phyloP scores from a whole-genome alignment of 2,888 invertebrate species.

The Athalia cordata region DNA sequence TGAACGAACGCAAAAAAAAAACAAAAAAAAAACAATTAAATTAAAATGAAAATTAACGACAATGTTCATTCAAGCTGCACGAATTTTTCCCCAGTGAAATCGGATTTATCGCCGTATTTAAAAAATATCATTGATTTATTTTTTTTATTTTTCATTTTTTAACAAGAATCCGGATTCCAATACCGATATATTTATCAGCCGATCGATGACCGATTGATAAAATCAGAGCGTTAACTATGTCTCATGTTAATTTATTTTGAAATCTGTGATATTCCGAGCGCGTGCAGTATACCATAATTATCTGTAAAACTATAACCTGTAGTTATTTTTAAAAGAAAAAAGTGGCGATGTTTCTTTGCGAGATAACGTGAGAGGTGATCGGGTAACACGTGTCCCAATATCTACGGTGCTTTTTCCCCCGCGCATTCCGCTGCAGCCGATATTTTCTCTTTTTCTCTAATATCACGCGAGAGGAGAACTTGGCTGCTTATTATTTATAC shows the following conservation, averaged over 20 bases:
- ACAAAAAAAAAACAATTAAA: no score
- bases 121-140: conserved; percentile 18
- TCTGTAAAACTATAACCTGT: no score
- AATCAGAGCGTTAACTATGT: conserved; percentile 40
- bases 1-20: not conserved
- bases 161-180: not conserved
- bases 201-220: conserved; percentile 39
- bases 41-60: no score
- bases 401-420: not conserved
- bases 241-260: conserved; percentile 32
- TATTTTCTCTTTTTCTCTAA: not conserved
- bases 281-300: no score
- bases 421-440: not conserved
- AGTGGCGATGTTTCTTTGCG: not conserved
- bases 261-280: not conserved
- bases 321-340: no score
- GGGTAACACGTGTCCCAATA: conserved; percentile 36
- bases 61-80: no score
- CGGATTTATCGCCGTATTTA: no score
- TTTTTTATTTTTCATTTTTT: conserved; percentile 16
- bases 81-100: no score
- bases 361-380: conserved; percentile 40
- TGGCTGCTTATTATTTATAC: conserved; percentile 4
- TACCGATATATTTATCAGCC: not conserved
- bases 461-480: not conserved